These are phyloP conservation scores for Eupithecia dodoneata DNA, from an alignment of 2,888 invertebrate species.

Conservation along the genomic window DNA sequence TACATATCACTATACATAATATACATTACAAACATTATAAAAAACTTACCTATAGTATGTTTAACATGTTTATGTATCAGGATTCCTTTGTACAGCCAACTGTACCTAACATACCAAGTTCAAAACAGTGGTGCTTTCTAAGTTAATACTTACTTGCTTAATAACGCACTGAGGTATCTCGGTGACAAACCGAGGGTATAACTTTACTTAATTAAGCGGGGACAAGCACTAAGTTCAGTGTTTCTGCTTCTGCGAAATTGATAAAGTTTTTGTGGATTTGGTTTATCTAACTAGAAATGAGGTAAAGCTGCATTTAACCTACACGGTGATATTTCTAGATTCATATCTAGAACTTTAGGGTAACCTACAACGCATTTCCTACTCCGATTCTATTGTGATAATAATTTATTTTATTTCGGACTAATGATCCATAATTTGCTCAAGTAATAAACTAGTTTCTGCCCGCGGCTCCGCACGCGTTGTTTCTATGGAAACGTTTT, in stretches of 20 bases:
- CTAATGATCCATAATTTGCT: too few relatives aligned
- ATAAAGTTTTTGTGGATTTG: slow-evolving; percentile 34
- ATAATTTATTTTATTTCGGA: too few relatives aligned
- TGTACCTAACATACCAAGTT: neutral
- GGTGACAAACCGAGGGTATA: slow-evolving; percentile 18
- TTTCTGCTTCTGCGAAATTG: slow-evolving; percentile 14
- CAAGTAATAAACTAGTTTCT: too few relatives aligned
- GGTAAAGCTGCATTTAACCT: neutral
- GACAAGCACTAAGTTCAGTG: slow-evolving; percentile 16
- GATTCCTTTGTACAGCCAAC: neutral
- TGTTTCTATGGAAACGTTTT: too few relatives aligned
- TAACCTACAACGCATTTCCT: neutral
- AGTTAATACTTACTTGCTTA: slow-evolving; percentile 15
- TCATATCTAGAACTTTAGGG: neutral
- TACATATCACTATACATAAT: too few relatives aligned
- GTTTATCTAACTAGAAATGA: neutral
- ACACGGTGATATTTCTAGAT: neutral
- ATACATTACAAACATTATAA: too few relatives aligned
- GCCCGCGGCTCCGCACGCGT: too few relatives aligned
- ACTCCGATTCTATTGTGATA: too few relatives aligned
- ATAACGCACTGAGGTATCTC: slow-evolving; percentile 4
- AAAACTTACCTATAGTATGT: too few relatives aligned
- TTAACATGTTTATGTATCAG: neutral
- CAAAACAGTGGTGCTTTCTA: neutral
- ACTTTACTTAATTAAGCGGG: slow-evolving; percentile 19